Evolutionary conservation across 2,113 vertebrate genomes (phyloP).

Genomic region (Pavo muticus): DNA sequence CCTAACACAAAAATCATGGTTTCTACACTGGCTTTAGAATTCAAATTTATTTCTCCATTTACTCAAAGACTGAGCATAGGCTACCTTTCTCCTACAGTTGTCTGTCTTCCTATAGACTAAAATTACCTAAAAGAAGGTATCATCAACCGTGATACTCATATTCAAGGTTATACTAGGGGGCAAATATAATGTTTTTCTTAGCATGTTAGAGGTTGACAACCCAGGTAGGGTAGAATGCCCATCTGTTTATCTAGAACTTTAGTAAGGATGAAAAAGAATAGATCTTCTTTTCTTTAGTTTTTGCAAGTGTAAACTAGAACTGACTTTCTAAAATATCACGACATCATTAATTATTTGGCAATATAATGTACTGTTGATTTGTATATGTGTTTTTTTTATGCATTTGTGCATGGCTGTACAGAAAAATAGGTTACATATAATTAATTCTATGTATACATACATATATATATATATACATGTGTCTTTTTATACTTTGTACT

Average conservation of each 20-base stretch:
- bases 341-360: not conserved
- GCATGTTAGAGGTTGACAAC: not conserved
- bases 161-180: fast-evolving
- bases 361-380: not conserved
- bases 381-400: not conserved
- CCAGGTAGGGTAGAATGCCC: not conserved
- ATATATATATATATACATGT: not conserved
- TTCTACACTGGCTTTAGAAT: not conserved
- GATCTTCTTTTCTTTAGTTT: fast-evolving
- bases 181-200: not conserved
- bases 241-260: not conserved
- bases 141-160: not conserved
- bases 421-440: not conserved
- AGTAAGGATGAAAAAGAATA: not conserved
- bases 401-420: not conserved
- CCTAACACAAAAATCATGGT: not conserved
- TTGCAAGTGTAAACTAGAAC: not conserved
- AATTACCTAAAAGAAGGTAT: not conserved
- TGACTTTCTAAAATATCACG: not conserved
- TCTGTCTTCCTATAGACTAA: not conserved
- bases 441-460: not conserved
- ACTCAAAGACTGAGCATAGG: not conserved
- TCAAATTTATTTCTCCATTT: not conserved
- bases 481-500: not conserved
- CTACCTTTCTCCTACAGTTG: not conserved